Conservation (phyloP, 1,140 invertebrate genomes). For the Zophobas morio region DNA sequence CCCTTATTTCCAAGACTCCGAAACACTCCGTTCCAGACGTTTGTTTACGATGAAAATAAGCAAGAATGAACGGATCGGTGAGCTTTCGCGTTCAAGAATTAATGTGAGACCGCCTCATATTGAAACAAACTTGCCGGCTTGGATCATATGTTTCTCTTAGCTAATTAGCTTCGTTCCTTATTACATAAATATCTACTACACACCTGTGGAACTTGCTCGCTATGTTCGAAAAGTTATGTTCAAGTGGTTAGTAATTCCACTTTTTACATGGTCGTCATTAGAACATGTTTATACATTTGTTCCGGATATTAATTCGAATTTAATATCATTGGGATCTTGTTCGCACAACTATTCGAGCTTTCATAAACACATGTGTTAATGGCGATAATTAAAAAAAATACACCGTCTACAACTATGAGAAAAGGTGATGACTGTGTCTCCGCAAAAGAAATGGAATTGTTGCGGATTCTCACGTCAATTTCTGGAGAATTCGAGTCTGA, state of each 20-base stretch:
- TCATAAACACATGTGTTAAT: neutral
- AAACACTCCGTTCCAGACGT: no score
- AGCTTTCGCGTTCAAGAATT: constrained; percentile 1
- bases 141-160: constrained; percentile 11
- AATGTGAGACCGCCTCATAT: constrained; percentile 24
- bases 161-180: constrained; percentile 41
- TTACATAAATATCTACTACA: constrained; percentile 41
- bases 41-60: no score
- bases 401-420: neutral
- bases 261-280: constrained; percentile 34
- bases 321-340: constrained; percentile 22
- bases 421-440: neutral
- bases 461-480: no score
- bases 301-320: constrained; percentile 28
- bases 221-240: constrained; percentile 41
- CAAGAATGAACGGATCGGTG: constrained; percentile 1
- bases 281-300: constrained; percentile 34
- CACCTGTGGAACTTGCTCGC: constrained; percentile 33
- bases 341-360: constrained; percentile 5
- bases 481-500: no score
- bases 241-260: constrained; percentile 38
- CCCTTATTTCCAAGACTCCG: no score
- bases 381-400: neutral
- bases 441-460: no score
- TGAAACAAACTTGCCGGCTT: constrained; percentile 26